Base-by-base conservation (phyloP, 2,888 invertebrate species). In the Protodeltote pygarga region DNA sequence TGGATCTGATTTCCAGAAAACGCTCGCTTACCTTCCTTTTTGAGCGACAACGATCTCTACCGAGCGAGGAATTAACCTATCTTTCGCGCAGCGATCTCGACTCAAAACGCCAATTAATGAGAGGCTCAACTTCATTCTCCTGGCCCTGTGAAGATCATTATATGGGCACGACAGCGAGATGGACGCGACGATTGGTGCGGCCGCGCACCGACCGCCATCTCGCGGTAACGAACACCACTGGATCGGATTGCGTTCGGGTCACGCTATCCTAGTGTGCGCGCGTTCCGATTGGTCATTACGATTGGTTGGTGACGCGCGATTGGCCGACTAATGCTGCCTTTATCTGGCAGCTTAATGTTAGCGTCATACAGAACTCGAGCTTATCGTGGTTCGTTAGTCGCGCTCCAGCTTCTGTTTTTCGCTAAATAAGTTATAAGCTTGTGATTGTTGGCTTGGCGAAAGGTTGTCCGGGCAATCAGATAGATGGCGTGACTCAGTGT, bases 61-160 rank as follows among this genome's bases (percentile, higher is more conserved):
- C 82, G 79, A 86, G 87, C 88, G 83, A 90, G 88, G 91, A 92
- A 92, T 92, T 92, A 92, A 92, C 90, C 91, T 92, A 92, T 91
- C 92, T 90, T 90, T 87, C 83, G 89, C 85, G 79, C 86, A 85
- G 79, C 90, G 91, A 92, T 92, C 92, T 92, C 90, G 83, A 75
- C 89, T 91, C 91, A 92, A 92, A 92, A 91, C 87, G 90, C 92
- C 91, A 91, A 91, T 91, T 92, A 91, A 92, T 91, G 91, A 90
- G 91, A 85, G 88, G 85, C 91, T 92, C 92, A 92, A 92, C 91
- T 92, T 92, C 92, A 92, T 92, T 92, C 91, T 90, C 85, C 82
- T 87, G 88, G 80, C 86, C 89, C 89, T 90, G 90, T 90, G 91
- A 90, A 91, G 92, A 92, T 92, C 91, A 92, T 92, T 92, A 91